Conservation (phyloP, 2,888 invertebrate genomes). For the Pedicia rivosa region DNA sequence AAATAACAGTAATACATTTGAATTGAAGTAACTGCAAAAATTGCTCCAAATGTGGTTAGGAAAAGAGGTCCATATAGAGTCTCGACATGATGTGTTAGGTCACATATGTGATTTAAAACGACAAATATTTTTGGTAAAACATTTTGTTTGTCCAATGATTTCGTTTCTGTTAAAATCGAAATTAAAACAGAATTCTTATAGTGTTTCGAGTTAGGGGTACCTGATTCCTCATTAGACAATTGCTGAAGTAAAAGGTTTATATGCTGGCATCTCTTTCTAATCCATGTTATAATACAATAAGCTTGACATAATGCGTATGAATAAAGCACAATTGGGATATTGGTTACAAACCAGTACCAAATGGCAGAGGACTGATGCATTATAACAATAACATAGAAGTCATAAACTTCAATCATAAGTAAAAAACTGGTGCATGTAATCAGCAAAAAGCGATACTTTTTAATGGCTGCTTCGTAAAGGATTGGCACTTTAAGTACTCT, state of each 20-base stretch:
- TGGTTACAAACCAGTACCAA: neutral
- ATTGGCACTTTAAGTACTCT: neutral
- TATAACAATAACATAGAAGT: neutral
- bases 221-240: no score
- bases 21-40: neutral
- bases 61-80: neutral
- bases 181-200: no score
- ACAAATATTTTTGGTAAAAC: neutral
- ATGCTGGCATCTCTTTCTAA: neutral
- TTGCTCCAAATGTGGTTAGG: neutral
- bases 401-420: neutral
- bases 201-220: no score
- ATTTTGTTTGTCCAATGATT: no score
- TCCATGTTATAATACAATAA: neutral
- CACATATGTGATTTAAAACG: neutral
- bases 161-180: no score
- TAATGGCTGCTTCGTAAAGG: neutral
- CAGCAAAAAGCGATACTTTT: neutral
- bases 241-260: no score
- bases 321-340: neutral
- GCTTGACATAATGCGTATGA: neutral
- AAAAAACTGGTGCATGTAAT: neutral
- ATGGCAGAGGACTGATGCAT: neutral
- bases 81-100: neutral
- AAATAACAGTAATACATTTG: neutral